Conservation (phyloP, 2,888 invertebrate species). For the Acanthopleura granulata region DNA sequence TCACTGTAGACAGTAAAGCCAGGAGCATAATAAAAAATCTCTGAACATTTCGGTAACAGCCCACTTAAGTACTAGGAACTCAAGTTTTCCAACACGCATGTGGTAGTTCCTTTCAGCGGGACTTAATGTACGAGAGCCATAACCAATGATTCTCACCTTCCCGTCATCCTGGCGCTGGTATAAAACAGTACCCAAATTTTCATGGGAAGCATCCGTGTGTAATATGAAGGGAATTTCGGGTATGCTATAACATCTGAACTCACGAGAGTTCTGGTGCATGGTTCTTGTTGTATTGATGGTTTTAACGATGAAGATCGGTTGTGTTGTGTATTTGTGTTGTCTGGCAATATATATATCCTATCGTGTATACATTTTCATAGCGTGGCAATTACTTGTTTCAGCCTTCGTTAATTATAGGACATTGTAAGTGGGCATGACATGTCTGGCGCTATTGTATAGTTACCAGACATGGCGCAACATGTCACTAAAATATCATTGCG, state of each 20-base stretch:
- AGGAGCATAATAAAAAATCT: background rate
- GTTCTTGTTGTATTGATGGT: too few species aligned
- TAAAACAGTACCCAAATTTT: background rate
- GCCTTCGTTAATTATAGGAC: too few species aligned
- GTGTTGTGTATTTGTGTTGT: too few species aligned
- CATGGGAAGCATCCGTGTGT: background rate
- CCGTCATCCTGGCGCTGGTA: background rate
- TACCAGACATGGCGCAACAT: too few species aligned
- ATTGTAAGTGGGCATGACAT: too few species aligned
- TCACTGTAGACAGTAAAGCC: conserved; percentile 19
- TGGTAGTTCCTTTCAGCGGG: conserved; percentile 15
- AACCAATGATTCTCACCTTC: conserved; percentile 4
- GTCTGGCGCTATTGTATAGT: too few species aligned
- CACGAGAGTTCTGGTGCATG: background rate
- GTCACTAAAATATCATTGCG: too few species aligned
- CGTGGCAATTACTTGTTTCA: too few species aligned
- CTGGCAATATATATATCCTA: too few species aligned
- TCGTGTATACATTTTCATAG: too few species aligned
- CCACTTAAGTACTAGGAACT: conserved; percentile 18
- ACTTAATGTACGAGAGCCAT: conserved; percentile 4
- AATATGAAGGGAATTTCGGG: background rate
- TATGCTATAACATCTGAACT: background rate
- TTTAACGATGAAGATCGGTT: too few species aligned
- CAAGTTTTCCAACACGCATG: conserved; percentile 20
- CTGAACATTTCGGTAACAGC: conserved; percentile 22